A percentile compares a stretch with the other conserved stretches of the same genome.
phyloP scores from a whole-genome alignment of 2,888 invertebrate genomes.

The Dicyrtoma fusca region DNA sequence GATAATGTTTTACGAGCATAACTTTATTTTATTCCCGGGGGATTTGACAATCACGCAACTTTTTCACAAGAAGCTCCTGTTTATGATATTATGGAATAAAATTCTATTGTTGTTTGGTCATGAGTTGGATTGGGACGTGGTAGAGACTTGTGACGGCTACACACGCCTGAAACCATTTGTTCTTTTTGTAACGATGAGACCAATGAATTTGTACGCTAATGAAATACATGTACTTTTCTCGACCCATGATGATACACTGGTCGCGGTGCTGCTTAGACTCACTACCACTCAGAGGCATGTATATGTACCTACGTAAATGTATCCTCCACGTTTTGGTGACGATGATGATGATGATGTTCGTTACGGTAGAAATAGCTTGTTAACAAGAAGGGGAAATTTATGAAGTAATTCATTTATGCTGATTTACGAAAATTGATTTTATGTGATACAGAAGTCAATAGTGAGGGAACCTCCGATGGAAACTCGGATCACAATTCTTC shows the following conservation, averaged over 20 bases:
- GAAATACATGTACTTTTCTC: conserved; percentile 25
- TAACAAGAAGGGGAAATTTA: conserved; percentile 16
- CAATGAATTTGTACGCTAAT: conserved; percentile 32
- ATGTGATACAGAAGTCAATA: conserved; percentile 59
- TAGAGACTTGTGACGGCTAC: neutral
- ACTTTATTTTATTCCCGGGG: conserved; percentile 51
- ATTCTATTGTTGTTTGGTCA: conserved; percentile 32
- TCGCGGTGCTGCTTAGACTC: too few species aligned
- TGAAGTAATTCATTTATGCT: conserved; percentile 5
- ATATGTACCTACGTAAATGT: neutral
- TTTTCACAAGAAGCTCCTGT: conserved; percentile 30
- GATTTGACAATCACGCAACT: conserved; percentile 37
- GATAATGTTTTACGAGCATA: conserved; percentile 51
- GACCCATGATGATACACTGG: neutral
- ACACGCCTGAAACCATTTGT: conserved; percentile 33
- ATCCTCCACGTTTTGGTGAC: neutral
- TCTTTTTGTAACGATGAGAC: conserved; percentile 27
- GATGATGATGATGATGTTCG: neutral
- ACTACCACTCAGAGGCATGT: too few species aligned
- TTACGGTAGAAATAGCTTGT: conserved; percentile 14
- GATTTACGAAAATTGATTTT: conserved; percentile 6
- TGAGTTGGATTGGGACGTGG: conserved; percentile 5
- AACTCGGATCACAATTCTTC: conserved; percentile 90
- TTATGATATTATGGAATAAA: conserved; percentile 35
- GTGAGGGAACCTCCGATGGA: conserved; percentile 80